A percentile compares a stretch with the other conserved stretches of the same genome.
Evolutionary conservation across 2,888 invertebrate genomes (phyloP).

Genomic region (Urechis unicinctus): DNA sequence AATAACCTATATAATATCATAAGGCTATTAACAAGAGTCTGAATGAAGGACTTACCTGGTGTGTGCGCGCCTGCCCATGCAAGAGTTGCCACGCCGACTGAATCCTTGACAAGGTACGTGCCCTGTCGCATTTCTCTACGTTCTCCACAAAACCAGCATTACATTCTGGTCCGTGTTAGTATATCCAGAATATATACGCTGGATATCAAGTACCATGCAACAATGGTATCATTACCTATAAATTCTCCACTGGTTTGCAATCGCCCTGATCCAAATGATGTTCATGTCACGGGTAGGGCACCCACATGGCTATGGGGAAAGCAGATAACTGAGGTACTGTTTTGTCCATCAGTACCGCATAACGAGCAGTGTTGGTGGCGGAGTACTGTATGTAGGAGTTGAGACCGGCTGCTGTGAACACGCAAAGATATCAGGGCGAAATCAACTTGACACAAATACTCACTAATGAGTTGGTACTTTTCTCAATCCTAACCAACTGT

Average conservation of each 20-base stretch:
- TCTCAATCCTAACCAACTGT: too few species aligned
- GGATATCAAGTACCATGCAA: too few species aligned
- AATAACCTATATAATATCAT: too few species aligned
- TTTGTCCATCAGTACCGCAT: conserved; percentile 37
- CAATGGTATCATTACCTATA: too few species aligned
- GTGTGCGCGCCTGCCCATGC: too few species aligned
- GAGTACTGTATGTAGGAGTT: conserved; percentile 21
- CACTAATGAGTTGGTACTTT: too few species aligned
- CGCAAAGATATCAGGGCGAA: too few species aligned
- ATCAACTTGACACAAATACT: too few species aligned
- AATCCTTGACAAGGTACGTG: conserved; percentile 37
- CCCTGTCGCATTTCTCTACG: conserved; percentile 42
- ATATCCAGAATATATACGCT: too few species aligned
- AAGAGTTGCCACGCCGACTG: neutral
- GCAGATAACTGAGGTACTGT: conserved; percentile 37
- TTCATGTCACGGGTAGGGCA: conserved; percentile 25
- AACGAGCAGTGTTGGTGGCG: conserved; percentile 10
- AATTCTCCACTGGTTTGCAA: conserved; percentile 30
- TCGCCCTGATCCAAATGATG: conserved; percentile 31
- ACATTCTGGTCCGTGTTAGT: conserved; percentile 48
- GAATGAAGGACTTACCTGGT: too few species aligned
- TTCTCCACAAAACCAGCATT: conserved; percentile 46
- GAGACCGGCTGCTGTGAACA: conserved; percentile 21
- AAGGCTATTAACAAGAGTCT: too few species aligned
- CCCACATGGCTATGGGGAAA: conserved; percentile 46